phyloP scores from a whole-genome alignment of 2,797 vertebrate genomes.

The Lindbergichthys nudifrons region DNA sequence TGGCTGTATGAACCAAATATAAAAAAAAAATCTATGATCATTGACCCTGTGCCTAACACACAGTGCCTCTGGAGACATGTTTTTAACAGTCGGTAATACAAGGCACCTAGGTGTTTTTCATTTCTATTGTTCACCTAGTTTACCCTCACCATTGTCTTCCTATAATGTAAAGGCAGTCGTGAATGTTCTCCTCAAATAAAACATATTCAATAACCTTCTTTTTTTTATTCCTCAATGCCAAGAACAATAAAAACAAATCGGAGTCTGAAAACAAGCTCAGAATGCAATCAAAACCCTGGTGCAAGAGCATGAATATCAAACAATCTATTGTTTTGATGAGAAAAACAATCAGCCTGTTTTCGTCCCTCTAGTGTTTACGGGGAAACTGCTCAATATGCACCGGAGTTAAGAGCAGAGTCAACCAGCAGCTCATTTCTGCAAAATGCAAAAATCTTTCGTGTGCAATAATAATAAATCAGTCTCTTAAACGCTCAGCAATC shows the following conservation, averaged over 20 bases:
- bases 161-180: conserved; percentile 5
- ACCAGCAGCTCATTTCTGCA: conserved; percentile 36
- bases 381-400: conserved; percentile 16
- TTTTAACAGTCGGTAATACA: conserved; percentile 31
- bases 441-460: conserved; percentile 20
- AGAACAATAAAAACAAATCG: conserved; percentile 55
- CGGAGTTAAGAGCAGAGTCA: conserved; percentile 34
- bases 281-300: conserved; percentile 29
- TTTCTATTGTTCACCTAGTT: conserved; percentile 22
- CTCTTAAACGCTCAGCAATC: conserved; percentile 21
- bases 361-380: conserved; percentile 29
- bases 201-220: conserved; percentile 30
- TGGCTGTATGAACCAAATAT: conserved; percentile 55
- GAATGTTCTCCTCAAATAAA: conserved; percentile 24
- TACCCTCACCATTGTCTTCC: neutral
- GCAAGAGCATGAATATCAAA: conserved; percentile 50
- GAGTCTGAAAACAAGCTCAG: conserved; percentile 38
- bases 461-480: conserved; percentile 22
- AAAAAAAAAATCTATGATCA: conserved; percentile 32
- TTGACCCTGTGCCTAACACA: conserved; percentile 51
- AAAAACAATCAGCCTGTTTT: conserved; percentile 47
- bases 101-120: conserved; percentile 28
- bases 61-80: conserved; percentile 40
- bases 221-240: conserved; percentile 38
- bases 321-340: conserved; percentile 44